Conservation (phyloP, 1,140 invertebrate species). For the Sinonovacula constricta region DNA sequence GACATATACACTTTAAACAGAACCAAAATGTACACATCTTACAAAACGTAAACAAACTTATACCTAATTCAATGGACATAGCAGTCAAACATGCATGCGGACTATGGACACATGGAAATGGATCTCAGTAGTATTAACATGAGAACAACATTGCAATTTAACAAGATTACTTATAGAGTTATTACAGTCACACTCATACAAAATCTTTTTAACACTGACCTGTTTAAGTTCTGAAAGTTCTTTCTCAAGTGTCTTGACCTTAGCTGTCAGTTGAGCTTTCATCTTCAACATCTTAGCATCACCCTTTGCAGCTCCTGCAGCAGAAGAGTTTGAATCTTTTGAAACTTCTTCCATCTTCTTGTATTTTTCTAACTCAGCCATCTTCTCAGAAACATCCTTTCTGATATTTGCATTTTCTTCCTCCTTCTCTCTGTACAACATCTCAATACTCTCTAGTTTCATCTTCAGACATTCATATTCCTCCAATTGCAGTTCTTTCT, state of each 20-base stretch:
- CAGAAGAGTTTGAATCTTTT: too few relatives aligned
- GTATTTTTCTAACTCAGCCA: conserved; percentile 47
- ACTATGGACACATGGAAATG: too few relatives aligned
- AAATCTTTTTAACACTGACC: too few relatives aligned
- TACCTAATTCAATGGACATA: too few relatives aligned
- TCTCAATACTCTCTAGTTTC: conserved; percentile 31
- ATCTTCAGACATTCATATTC: conserved; percentile 44
- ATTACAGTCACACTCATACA: too few relatives aligned
- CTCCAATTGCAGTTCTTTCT: conserved; percentile 47
- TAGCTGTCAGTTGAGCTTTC: conserved; percentile 88
- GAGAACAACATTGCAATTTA: too few relatives aligned
- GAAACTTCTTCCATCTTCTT: conserved; percentile 40
- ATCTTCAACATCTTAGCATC: conserved; percentile 87
- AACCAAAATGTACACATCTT: too few relatives aligned
- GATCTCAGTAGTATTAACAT: too few relatives aligned
- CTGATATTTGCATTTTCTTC: conserved; percentile 42
- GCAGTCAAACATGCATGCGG: too few relatives aligned
- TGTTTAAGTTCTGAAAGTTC: conserved; percentile 86
- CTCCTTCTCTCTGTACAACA: conserved; percentile 51
- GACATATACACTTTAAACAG: too few relatives aligned
- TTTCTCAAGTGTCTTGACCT: conserved; percentile 90
- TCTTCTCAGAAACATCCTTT: conserved; percentile 42
- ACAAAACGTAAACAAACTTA: too few relatives aligned
- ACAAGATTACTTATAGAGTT: too few relatives aligned
- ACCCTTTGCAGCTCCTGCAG: conserved; percentile 45